phyloP scores from a whole-genome alignment of 2,888 invertebrate species.

The Balanococcus diminutus region DNA sequence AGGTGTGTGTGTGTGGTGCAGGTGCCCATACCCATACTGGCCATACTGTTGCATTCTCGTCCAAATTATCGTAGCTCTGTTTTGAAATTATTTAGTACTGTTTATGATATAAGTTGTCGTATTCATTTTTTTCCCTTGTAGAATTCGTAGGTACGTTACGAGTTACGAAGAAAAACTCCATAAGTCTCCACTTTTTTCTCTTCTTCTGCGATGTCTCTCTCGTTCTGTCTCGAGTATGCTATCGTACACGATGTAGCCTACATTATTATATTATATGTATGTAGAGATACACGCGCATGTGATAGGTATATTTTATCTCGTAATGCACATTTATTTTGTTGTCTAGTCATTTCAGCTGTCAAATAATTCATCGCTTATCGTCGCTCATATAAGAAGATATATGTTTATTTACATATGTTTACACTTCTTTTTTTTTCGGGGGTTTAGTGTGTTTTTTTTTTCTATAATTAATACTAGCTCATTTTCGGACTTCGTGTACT shows the following conservation, averaged over 20 bases:
- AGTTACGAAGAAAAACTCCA: too few species aligned
- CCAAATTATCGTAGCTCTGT: too few species aligned
- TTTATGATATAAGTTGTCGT: too few species aligned
- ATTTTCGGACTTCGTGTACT: not conserved
- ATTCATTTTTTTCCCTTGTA: too few species aligned
- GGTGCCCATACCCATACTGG: too few species aligned
- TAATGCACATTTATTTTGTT: not conserved
- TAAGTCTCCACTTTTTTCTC: not conserved
- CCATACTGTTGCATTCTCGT: too few species aligned
- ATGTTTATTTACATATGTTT: slow-evolving; percentile 22
- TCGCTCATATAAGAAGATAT: not conserved
- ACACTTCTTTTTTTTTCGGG: not conserved
- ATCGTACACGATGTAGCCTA: not conserved
- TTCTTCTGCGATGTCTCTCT: not conserved
- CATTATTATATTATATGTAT: not conserved
- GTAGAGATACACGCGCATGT: not conserved
- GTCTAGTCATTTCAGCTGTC: not conserved
- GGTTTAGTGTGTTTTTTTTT: not conserved
- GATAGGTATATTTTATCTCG: not conserved
- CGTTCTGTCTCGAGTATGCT: not conserved
- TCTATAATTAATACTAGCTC: not conserved
- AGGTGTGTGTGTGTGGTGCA: too few species aligned
- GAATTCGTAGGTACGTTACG: too few species aligned
- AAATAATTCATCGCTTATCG: slow-evolving; percentile 20
- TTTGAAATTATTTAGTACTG: too few species aligned